Conservation (phyloP, 2,888 invertebrate species). For the Sesamia inferens region DNA sequence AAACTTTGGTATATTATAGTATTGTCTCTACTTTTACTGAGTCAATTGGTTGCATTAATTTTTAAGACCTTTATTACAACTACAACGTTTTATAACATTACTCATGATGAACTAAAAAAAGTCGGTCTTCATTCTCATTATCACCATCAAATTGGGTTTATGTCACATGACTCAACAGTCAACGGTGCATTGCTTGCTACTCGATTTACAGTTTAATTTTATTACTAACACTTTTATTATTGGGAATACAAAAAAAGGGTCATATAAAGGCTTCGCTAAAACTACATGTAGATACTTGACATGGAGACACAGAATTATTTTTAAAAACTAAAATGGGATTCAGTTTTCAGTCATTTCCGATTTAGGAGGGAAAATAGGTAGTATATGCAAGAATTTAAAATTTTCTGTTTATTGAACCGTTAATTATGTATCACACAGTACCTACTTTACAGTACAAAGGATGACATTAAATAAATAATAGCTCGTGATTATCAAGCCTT, state of each 20-base stretch:
- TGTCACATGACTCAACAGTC: constrained; percentile 72
- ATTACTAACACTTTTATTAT: constrained; percentile 43
- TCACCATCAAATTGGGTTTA: constrained; percentile 73
- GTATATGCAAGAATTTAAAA: background rate
- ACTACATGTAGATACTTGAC: background rate
- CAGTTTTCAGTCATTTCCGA: background rate
- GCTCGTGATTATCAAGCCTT: constrained; percentile 20
- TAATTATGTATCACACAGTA: background rate
- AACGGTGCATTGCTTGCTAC: constrained; percentile 41
- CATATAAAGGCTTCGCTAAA: too few species aligned
- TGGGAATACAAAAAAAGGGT: too few species aligned
- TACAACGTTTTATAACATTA: constrained; percentile 2
- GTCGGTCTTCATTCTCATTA: constrained; percentile 53
- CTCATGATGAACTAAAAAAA: constrained; percentile 63
- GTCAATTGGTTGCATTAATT: background rate
- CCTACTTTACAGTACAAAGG: background rate
- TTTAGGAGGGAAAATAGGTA: background rate
- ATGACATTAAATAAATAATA: constrained; percentile 6
- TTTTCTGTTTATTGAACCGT: background rate
- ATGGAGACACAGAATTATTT: background rate
- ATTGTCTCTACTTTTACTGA: background rate
- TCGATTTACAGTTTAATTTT: constrained; percentile 49
- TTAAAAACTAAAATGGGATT: background rate
- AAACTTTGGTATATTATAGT: background rate
- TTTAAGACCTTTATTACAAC: too few species aligned